Evolutionary conservation across 2,888 invertebrate species (phyloP), one percentile per base, ranked within the genome.

Genomic region (Thereva nobilitata): DNA sequence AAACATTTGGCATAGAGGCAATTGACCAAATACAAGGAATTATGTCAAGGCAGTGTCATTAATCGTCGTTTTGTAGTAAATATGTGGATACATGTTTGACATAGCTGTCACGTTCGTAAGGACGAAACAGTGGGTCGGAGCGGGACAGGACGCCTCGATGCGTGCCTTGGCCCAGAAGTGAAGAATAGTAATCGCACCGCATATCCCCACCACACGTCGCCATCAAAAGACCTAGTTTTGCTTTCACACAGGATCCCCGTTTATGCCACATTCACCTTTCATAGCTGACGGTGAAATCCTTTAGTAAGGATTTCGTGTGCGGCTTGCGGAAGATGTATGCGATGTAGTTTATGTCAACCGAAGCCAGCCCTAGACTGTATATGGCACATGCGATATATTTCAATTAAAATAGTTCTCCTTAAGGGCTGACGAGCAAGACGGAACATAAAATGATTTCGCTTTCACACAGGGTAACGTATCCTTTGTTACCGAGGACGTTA

Each of bases 21-120:
- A 61, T 61, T 61, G 61, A 50, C 61, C 61, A 61, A 61, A 59
- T 59, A 59, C 57, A 38, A 59, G 41, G 57, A 61, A 61, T 61
- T 61, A 61, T 50, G 50, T 61, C 61, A 61, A 61, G 61, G 50
- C 61, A 61, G 61, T 34, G 61, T 47, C 64, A 64, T 64, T 64
- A 64, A 64, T 64, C 64, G 64, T 64, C 38, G 45, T 64, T 61
- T 44, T 47, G 47, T 54, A 55, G 64, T 64, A 47, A 64, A 64
- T 64, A 64, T 64, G 64, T 64, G 64, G 64, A 64, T 54, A 64
- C 40, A 54, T 34, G 47, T 53, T 64, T 54, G 45, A 64, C 54
- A 64, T 55, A 64, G 47, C 47, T 64, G 64, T 64, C 64, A 64
- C 54, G 64, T 54, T 45, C 47, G 23, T 41, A 55, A 47, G 54